A percentile compares a stretch with the other conserved stretches of the same genome.
Evolutionary conservation across 2,888 invertebrate genomes (phyloP).

Genomic region (Dendrolimus houi): DNA sequence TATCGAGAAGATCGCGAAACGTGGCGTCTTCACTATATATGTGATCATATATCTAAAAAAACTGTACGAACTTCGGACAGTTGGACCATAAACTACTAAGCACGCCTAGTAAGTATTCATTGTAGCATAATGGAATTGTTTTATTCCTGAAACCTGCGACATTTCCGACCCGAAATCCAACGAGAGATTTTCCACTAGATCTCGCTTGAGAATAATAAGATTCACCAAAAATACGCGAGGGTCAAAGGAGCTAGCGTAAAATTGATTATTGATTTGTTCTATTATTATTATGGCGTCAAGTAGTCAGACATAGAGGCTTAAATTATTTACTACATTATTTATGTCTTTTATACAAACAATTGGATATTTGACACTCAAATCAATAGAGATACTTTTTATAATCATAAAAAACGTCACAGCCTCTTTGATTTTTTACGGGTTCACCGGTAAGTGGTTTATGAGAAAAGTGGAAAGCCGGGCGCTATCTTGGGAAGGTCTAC

Average conservation of each 20-base stretch:
- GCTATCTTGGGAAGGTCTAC: too few species aligned
- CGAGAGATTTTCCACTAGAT: slow-evolving; percentile 64
- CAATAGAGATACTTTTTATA: too few species aligned
- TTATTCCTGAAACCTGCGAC: slow-evolving; percentile 37
- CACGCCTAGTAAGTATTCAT: slow-evolving; percentile 20
- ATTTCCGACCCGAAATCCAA: slow-evolving; percentile 22
- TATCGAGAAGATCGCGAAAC: too few species aligned
- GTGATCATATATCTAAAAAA: slow-evolving; percentile 6
- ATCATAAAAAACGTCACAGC: too few species aligned
- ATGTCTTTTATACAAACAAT: too few species aligned
- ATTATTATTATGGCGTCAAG: slow-evolving; percentile 12
- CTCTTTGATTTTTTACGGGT: too few species aligned
- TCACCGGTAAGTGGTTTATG: too few species aligned
- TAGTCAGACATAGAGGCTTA: too few species aligned
- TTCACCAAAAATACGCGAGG: slow-evolving; percentile 46
- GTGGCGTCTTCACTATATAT: too few species aligned
- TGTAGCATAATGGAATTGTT: slow-evolving; percentile 21
- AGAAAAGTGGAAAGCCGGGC: too few species aligned
- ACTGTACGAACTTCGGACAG: slow-evolving; percentile 16
- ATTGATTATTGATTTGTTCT: slow-evolving; percentile 68
- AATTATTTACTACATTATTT: too few species aligned
- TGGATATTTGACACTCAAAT: too few species aligned
- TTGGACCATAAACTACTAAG: slow-evolving; percentile 23
- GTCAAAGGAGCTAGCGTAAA: slow-evolving; percentile 56
- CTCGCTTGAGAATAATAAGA: slow-evolving; percentile 57